A percentile compares a stretch with the other conserved stretches of the same genome.
Evolutionary conservation across 2,797 vertebrate genomes (phyloP).

Genomic region (Peromyscus attwateri): DNA sequence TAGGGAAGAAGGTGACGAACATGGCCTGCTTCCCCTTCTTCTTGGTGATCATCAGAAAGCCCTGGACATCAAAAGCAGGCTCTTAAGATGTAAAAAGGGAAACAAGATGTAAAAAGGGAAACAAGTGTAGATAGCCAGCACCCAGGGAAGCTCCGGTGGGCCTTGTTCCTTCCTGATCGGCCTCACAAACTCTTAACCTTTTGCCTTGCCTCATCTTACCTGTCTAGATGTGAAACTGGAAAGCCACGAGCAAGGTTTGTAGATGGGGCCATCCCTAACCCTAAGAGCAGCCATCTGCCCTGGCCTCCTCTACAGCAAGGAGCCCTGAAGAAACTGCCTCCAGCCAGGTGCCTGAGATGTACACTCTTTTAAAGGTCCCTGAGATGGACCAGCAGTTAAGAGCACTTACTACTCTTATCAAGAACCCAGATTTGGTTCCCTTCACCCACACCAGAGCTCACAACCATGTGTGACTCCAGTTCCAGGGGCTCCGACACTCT

Average conservation of each 20-base stretch:
- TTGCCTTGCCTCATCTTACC: neutral
- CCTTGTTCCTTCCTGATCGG: neutral
- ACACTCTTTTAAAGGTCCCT: neutral
- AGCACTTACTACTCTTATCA: neutral
- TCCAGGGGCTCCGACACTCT: neutral
- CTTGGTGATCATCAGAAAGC: neutral
- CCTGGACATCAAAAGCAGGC: neutral
- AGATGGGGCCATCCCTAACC: neutral
- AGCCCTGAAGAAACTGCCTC: neutral
- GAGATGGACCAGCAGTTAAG: neutral
- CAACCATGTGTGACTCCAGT: neutral
- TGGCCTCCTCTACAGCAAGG: neutral
- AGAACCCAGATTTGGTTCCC: neutral
- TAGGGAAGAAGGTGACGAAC: neutral
- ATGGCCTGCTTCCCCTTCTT: neutral
- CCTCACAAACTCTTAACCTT: neutral
- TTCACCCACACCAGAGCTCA: neutral
- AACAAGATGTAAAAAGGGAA: neutral
- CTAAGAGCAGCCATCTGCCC: neutral
- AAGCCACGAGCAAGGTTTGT: neutral
- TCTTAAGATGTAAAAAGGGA: neutral
- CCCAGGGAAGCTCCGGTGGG: neutral
- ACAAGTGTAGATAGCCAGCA: too few species aligned
- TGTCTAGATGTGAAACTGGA: neutral
- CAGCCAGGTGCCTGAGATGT: neutral